Evolutionary conservation across 2,888 invertebrate species (phyloP), one percentile per base, ranked within the genome.

Genomic region (Limnephilus marmoratus): DNA sequence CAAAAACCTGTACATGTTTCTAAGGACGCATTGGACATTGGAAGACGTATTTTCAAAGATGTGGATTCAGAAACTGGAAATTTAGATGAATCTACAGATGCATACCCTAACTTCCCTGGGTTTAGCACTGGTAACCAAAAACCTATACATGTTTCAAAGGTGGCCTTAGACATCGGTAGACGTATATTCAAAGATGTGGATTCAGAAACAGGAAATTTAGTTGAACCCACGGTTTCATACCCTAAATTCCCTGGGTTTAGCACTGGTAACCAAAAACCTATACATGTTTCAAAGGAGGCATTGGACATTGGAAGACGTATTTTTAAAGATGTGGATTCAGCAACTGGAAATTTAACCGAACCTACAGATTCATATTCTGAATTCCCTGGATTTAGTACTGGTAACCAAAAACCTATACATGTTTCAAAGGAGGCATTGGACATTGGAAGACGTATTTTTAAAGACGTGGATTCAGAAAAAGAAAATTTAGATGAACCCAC

Each of bases 231-330:
- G 41, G 45, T 2, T 24, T 24, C 34, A 13, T 31, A 34, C 24
- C 85, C 34, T 34, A n/a, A 85, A 91, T 90, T 18, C 91, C 7
- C 34, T 34, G 45, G 41, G n/a, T 85, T 85, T 41, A 85, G 12
- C 37, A 85, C 85, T 24, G 3, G 34, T 24, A 41, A 34, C 12
- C 34, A 45, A 34, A 41, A 41, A 85, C 37, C 31, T 85, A 31
- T 18, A 53, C 29, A 31, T 12, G 24, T 53, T 41, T 18, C 34
- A 34, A 31, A 68, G 11, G 18, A 68, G n/a, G 34, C 24, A 3
- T 24, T 37, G 9, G 31, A 24, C 1, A 34, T 18, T 34, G 88
- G 5, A 9, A 68, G 68, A 88, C 15, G 34, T 24, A 34, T 53
- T 34, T 29, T 68, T 11, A 86, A 86, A 34, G 85, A n/a, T 41